Conservation (phyloP, 2,888 invertebrate species). For the Sialis lutaria region DNA sequence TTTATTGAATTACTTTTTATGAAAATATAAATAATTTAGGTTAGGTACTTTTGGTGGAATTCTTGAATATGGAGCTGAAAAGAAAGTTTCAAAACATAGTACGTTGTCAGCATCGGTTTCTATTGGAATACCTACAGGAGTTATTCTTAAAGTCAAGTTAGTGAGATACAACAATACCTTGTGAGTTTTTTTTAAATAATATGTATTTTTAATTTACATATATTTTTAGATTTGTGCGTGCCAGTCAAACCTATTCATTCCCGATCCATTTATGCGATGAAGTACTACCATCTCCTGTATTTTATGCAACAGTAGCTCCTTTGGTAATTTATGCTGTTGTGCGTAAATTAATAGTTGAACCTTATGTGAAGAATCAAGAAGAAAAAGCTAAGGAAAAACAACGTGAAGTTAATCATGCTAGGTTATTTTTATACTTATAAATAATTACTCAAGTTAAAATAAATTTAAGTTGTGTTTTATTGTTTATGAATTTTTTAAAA, state of each 20-base stretch:
- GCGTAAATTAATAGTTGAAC: conserved; percentile 73
- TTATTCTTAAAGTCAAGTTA: conserved; percentile 75
- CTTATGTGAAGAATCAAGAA: conserved; percentile 60
- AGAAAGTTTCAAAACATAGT: conserved; percentile 81
- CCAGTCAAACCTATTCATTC: conserved; percentile 74
- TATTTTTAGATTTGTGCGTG: conserved; percentile 54
- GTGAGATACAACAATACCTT: conserved; percentile 9
- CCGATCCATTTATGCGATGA: conserved; percentile 86
- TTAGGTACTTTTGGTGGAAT: conserved; percentile 73
- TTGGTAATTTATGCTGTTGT: conserved; percentile 62
- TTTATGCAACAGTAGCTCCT: conserved; percentile 86
- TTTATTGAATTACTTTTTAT: neutral
- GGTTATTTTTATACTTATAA: conserved; percentile 20
- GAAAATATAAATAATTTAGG: conserved; percentile 28
- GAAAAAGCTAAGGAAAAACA: conserved; percentile 66
- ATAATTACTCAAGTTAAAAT: too few species aligned
- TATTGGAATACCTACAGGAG: conserved; percentile 75
- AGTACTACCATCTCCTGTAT: conserved; percentile 72
- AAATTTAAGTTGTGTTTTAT: too few species aligned
- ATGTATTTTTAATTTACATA: conserved; percentile 21
- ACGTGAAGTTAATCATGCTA: conserved; percentile 60
- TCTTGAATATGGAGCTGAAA: conserved; percentile 83
- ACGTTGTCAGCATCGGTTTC: conserved; percentile 70
- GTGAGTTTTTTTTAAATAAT: conserved; percentile 1
- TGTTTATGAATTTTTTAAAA: too few species aligned